Evolutionary conservation across 2,113 vertebrate genomes (phyloP).

Genomic region (Malaclemys terrapin): DNA sequence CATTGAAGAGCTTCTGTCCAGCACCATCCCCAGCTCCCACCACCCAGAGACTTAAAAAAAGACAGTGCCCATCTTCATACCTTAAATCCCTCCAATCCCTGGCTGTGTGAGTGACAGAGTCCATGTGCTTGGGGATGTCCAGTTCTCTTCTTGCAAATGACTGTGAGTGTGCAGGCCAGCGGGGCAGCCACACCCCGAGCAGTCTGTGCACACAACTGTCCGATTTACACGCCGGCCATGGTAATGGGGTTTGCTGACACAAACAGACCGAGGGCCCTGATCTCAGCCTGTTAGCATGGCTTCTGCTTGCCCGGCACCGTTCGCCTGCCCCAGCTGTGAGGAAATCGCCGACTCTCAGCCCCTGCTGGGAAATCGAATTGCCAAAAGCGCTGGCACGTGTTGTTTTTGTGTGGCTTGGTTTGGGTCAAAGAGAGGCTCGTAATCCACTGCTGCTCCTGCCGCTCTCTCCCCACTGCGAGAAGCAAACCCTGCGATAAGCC

Average conservation of each 20-base stretch:
- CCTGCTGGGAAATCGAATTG: neutral
- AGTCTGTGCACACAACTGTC: neutral
- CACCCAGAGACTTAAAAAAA: neutral
- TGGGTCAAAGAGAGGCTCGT: neutral
- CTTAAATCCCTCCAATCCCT: neutral
- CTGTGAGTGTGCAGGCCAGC: neutral
- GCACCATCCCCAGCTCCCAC: neutral
- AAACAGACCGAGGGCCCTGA: neutral
- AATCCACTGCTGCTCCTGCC: fast-evolving
- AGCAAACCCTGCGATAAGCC: neutral
- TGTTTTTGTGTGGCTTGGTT: neutral
- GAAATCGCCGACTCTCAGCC: neutral
- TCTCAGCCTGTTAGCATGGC: neutral
- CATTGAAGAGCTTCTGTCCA: neutral
- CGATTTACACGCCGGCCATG: neutral
- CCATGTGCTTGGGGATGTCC: neutral
- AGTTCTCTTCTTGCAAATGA: too few species aligned
- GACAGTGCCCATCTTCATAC: neutral
- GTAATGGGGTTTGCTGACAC: neutral
- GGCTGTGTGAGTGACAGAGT: neutral
- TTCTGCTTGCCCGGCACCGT: neutral
- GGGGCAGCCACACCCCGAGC: neutral
- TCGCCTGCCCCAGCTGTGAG: neutral
- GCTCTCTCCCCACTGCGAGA: fast-evolving
- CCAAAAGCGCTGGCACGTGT: neutral